Percentiles rank a stretch among this genome's conserved stretches.
Evolutionary conservation across 2,888 invertebrate species (phyloP).

Genomic region (Cantharis nigra): DNA sequence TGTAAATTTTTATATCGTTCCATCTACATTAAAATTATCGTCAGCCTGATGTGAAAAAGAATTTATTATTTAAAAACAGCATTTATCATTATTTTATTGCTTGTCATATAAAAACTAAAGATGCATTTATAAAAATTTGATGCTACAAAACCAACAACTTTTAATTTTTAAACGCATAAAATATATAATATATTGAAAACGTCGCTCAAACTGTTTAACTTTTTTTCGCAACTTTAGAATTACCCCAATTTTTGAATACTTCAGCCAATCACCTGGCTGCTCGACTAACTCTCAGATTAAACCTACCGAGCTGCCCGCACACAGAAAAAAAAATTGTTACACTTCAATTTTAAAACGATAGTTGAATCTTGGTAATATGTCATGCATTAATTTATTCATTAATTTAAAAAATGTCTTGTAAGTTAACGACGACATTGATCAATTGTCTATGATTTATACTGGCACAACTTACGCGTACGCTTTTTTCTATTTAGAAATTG

Average conservation of each 20-base stretch:
- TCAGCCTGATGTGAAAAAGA: not conserved
- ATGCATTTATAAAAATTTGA: not conserved
- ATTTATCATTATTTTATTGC: not conserved
- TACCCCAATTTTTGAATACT: no score
- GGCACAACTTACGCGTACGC: not conserved
- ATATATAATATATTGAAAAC: no score
- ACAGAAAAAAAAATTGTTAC: not conserved
- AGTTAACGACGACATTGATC: slow-evolving; percentile 31
- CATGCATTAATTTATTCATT: not conserved
- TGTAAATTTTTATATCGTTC: not conserved
- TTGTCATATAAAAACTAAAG: not conserved
- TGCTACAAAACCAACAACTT: no score
- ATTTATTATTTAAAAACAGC: not conserved
- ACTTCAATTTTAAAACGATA: not conserved
- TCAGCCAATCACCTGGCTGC: no score
- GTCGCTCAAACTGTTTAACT: no score
- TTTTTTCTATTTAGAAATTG: slow-evolving; percentile 27
- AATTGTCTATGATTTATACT: slow-evolving; percentile 30
- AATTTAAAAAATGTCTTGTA: not conserved
- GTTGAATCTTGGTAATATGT: not conserved
- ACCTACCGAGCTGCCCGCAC: not conserved
- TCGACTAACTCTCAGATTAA: no score
- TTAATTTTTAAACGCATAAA: not conserved
- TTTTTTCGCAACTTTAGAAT: no score
- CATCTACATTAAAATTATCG: not conserved